These are phyloP conservation scores for Mizuhopecten yessoensis DNA, from an alignment of 1,140 invertebrate genomes.

Conservation along the genomic window DNA sequence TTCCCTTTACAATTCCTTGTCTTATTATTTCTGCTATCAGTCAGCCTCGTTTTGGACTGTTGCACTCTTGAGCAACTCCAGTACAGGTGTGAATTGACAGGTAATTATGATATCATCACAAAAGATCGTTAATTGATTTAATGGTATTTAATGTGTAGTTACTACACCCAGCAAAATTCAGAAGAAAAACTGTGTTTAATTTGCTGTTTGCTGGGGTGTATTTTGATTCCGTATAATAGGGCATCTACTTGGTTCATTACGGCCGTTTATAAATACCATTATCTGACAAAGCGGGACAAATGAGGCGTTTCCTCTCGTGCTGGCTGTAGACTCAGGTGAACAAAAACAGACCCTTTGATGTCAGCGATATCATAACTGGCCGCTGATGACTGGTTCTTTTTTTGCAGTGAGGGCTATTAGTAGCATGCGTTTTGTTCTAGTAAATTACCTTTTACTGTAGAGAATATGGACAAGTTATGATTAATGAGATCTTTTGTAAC, in stretches of 20 bases:
- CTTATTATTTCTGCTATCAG: too few species aligned
- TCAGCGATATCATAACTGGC: background rate
- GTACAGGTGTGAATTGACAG: background rate
- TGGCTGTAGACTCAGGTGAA: background rate
- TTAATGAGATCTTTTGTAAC: background rate
- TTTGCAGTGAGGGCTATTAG: background rate
- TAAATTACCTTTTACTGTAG: background rate
- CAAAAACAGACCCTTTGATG: background rate
- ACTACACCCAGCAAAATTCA: background rate
- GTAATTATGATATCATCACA: background rate
- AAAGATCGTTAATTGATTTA: conserved; percentile 10
- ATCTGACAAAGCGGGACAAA: background rate
- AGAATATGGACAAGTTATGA: background rate
- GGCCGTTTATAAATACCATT: background rate
- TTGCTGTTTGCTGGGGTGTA: background rate
- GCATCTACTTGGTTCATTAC: background rate
- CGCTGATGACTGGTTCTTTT: background rate
- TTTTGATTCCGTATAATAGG: background rate
- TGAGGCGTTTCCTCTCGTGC: background rate
- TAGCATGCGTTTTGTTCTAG: background rate
- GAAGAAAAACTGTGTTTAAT: background rate
- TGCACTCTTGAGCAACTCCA: background rate
- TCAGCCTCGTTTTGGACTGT: too few species aligned
- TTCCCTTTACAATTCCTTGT: too few species aligned
- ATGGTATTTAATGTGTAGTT: background rate